Evolutionary conservation across 2,797 vertebrate genomes (phyloP), one percentile per base, ranked within the genome.

Genomic region (Simalia tracyae): DNA sequence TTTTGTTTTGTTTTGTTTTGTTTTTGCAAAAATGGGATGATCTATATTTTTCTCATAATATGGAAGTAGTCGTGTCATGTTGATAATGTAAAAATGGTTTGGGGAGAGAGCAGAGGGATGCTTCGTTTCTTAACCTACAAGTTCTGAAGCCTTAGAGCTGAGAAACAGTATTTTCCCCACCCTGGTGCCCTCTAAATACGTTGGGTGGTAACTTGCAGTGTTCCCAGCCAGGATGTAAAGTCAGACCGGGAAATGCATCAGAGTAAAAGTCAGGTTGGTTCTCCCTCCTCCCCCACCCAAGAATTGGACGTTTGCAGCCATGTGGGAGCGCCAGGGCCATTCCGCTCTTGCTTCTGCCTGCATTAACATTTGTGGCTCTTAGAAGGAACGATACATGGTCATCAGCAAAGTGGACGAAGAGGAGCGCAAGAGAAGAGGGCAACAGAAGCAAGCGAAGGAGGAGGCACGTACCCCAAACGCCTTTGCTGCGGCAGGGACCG

Each of bases 361-460:
- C 14, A 50, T 17, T 87, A 50, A 91, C 17, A 3, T 24, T 68
- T 84, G 42, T 87, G 17, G 28, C 22, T 9, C 97, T 93, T 95
- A 99, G 99, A 99, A 99, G 93, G 99, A 99, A 92, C 97, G 99
- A 36, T 99, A 97, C 0, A 98, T 99, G 94, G 98, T 99, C 96
- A 96, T 99, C 97, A 98, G 98, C 96, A 99, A 98, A 96, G 98
- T 99, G 66, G 98, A 99, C 36, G 99, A 99, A 8, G 99, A 99
- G 86, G 99, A 99, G 94, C 97, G 98, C 90, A 99, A 98, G 97
- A 98, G 96, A 96, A 98, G 98, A 93, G 98, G 99, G 68, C 98
- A 98, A 91, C 98, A 98, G 96, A 99, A 99, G 92, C 98, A 98
- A 26, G 98, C 98, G 61, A 98, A 97, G 92, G 99, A 99, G 92